Percentiles rank a stretch among this genome's conserved stretches.
These are phyloP conservation scores for Eupithecia exiguata DNA, from an alignment of 2,888 invertebrate species.

Conservation along the genomic window DNA sequence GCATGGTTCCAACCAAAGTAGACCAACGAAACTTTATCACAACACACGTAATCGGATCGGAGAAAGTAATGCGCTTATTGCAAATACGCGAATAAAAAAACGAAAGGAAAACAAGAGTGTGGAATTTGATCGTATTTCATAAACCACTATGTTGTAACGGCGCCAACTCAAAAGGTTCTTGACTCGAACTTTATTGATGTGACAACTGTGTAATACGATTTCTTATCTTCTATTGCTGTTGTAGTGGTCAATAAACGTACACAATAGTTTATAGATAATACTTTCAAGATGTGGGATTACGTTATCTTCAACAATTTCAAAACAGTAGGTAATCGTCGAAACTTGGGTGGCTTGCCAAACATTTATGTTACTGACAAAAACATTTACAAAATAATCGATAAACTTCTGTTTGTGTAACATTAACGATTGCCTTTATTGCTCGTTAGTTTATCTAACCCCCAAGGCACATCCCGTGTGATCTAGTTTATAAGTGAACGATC, in stretches of 20 bases:
- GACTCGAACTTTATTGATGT: conserved; percentile 53
- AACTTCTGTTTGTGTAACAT: not conserved
- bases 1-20: conserved; percentile 55
- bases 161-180: conserved; percentile 57
- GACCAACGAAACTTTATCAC: conserved; percentile 65
- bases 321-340: conserved; percentile 14
- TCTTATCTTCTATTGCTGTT: conserved; percentile 49
- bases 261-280: conserved; percentile 25
- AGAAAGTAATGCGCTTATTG: conserved; percentile 76
- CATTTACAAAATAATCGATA: not conserved
- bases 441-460: conserved; percentile 15
- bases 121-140: conserved; percentile 70
- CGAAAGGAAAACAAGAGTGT: conserved; percentile 76
- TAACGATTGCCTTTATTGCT: not conserved
- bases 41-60: conserved; percentile 71
- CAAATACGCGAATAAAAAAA: conserved; percentile 63
- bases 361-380: not conserved
- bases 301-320: conserved; percentile 17
- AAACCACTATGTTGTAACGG: conserved; percentile 64
- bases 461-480: conserved; percentile 35
- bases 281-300: conserved; percentile 15
- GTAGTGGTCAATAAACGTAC: conserved; percentile 37
- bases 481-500: conserved; percentile 40
- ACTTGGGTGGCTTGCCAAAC: not conserved
- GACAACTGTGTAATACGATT: conserved; percentile 44